These are phyloP conservation scores for Serrognathus titanus DNA, from an alignment of 2,888 invertebrate species.

Conservation along the genomic window DNA sequence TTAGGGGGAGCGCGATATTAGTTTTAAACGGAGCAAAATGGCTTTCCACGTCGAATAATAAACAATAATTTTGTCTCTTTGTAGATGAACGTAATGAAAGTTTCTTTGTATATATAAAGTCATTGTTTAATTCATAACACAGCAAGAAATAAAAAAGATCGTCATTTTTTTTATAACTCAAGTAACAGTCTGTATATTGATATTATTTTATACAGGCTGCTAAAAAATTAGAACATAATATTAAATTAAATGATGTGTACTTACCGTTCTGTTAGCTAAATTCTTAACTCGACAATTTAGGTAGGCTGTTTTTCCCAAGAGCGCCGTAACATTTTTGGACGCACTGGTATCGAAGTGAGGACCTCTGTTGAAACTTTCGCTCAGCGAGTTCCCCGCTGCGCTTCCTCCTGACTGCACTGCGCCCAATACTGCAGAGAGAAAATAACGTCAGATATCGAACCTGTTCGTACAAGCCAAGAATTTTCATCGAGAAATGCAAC, in stretches of 20 bases:
- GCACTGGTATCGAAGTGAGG: slow-evolving; percentile 49
- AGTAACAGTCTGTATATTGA: too few species aligned
- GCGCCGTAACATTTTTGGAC: slow-evolving; percentile 65
- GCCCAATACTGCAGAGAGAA: slow-evolving; percentile 37
- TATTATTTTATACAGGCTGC: neutral
- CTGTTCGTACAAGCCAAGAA: too few species aligned
- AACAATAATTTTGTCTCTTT: too few species aligned
- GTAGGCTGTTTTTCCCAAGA: slow-evolving; percentile 86
- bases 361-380: slow-evolving; percentile 41
- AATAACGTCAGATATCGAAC: too few species aligned
- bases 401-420: slow-evolving; percentile 41
- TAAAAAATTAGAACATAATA: neutral
- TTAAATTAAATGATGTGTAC: slow-evolving; percentile 38
- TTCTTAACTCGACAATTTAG: slow-evolving; percentile 87
- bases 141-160: too few species aligned
- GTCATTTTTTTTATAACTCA: too few species aligned
- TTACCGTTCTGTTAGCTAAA: slow-evolving; percentile 86
- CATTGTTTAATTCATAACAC: too few species aligned
- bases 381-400: slow-evolving; percentile 39
- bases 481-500: too few species aligned
- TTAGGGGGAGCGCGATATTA: too few species aligned
- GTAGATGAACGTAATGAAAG: too few species aligned
- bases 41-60: too few species aligned
- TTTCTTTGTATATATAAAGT: neutral
- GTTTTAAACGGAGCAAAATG: too few species aligned